Evolutionary conservation across 2,888 invertebrate species (phyloP), one percentile per base, ranked within the genome.

Genomic region (Notocelia uddmanniana): DNA sequence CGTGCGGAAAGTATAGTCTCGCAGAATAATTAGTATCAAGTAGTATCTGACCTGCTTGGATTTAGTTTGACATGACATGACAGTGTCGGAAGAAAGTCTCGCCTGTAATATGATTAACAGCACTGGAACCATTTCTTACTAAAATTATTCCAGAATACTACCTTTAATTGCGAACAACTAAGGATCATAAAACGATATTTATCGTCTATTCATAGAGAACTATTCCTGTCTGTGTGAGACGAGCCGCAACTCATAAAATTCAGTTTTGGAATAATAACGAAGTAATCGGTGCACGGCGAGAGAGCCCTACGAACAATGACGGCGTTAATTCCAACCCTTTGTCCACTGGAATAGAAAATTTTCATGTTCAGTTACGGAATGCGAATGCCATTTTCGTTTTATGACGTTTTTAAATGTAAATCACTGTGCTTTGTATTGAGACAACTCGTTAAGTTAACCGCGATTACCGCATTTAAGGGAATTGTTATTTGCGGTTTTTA

Each of bases 281-380:
- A 91, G 85, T 91, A 91, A 92, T 91, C 89, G 88, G 78, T 48
- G 45, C 60, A 55, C 55, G 55, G 55, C 55, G 55, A 55, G 60
- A 55, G 60, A 82, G 76, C 81, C 83, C 81, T 80, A 75, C 87
- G 90, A 89, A 92, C 92, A 93, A 92, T 90, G 84, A 82, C 74
- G 54, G 77, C 85, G 90, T 89, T 92, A 92, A 93, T 93, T 89
- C 87, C 88, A 83, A 86, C 90, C 91, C 87, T 92, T 93, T 93
- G 93, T 92, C 86, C 89, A 83, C 78, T 79, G 86, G 86, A 89
- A 92, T 92, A 92, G 92, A 92, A 91, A 91, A 92, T 91, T 90
- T 71, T 88, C 89, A 91, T 91, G 91, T 91, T 84, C 84, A 81
- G 87, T 84, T 84, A 85, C 83, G 85, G 85, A 89, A 89, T 85